phyloP scores from a whole-genome alignment of 2,113 vertebrate species.

The Halcyon malimbica region DNA sequence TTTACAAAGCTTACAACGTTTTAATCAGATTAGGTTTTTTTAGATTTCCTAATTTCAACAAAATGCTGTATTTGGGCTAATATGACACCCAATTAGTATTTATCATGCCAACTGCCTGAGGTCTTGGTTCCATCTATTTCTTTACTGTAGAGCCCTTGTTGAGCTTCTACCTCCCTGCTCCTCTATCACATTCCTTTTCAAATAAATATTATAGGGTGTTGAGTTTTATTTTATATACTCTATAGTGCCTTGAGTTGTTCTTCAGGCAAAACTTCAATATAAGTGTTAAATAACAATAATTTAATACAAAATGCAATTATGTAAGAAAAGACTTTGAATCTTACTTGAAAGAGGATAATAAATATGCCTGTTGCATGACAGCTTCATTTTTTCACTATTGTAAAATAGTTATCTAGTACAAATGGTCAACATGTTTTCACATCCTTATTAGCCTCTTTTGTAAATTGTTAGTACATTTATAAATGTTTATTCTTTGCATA shows the following conservation, averaged over 20 bases:
- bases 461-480: constrained; percentile 5
- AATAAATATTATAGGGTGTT: background rate
- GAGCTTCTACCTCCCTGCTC: background rate
- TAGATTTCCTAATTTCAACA: background rate
- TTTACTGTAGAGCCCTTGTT: background rate
- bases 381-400: background rate
- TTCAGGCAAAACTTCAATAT: background rate
- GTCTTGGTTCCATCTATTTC: background rate
- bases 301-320: background rate
- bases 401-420: background rate
- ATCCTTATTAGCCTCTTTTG: background rate
- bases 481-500: constrained; percentile 44
- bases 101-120: background rate
- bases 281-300: background rate
- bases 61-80: background rate
- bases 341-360: background rate
- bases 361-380: background rate
- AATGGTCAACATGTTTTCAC: background rate
- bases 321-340: background rate
- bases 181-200: background rate
- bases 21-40: background rate
- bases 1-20: background rate
- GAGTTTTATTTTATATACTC: background rate
- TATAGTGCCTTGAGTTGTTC: background rate
- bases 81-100: background rate